Percentiles rank a stretch among this genome's conserved stretches.
Conservation (phyloP, 2,113 vertebrate species). For the Aspidoscelis tigris region DNA sequence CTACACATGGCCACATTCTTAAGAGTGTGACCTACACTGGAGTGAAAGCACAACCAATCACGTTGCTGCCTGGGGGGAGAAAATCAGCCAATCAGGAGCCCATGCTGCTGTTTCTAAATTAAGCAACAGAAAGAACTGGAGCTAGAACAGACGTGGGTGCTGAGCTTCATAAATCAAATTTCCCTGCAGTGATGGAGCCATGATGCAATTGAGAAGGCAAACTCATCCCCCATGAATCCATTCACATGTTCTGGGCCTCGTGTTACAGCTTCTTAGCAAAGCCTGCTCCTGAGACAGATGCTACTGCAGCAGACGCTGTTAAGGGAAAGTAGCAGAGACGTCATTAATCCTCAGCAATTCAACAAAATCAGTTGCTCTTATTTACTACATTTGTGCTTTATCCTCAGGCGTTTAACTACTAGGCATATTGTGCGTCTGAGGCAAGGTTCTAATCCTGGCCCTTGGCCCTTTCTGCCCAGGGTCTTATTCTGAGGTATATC, state of each 20-base stretch:
- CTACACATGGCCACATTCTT: constrained; percentile 7
- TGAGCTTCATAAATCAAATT: constrained; percentile 70
- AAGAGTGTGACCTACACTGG: constrained; percentile 59
- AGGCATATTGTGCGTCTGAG: background rate
- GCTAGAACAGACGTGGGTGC: constrained; percentile 58
- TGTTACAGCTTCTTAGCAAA: constrained; percentile 36
- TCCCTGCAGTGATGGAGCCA: constrained; percentile 53
- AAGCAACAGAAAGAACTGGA: constrained; percentile 60
- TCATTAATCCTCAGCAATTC: constrained; percentile 57
- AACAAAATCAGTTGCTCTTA: constrained; percentile 33
- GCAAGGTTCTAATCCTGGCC: background rate
- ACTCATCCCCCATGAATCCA: constrained; percentile 50
- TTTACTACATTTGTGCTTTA: background rate
- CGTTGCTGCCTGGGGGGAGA: constrained; percentile 34
- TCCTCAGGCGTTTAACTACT: background rate
- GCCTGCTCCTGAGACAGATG: constrained; percentile 53
- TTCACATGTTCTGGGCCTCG: constrained; percentile 55
- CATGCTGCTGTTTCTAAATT: constrained; percentile 59
- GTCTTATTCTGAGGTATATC: too few species aligned
- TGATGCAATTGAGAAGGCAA: constrained; percentile 56
- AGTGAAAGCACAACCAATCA: constrained; percentile 50
- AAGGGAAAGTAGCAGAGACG: constrained; percentile 40
- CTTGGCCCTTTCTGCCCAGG: too few species aligned
- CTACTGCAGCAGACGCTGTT: background rate
- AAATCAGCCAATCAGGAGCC: constrained; percentile 60